A percentile compares a stretch with the other conserved stretches of the same genome.
phyloP scores from a whole-genome alignment of 1,140 invertebrate species.

The Drosophila virilis region DNA sequence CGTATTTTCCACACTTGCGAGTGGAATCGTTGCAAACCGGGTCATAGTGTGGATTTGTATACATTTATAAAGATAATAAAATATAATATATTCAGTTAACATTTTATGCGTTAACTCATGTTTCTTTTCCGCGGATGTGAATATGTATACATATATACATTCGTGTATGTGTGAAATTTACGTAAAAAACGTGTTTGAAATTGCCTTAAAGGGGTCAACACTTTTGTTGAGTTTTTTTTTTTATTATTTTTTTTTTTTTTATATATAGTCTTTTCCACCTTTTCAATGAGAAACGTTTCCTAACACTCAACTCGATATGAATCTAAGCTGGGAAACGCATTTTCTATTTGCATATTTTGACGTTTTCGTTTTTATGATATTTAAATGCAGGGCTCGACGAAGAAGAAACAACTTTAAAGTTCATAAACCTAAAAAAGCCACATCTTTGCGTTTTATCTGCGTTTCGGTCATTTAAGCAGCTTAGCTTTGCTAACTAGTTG shows the following conservation, averaged over 20 bases:
- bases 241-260: slow-evolving; percentile 31
- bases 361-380: slow-evolving; percentile 20
- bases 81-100: background rate
- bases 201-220: slow-evolving; percentile 50
- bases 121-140: background rate
- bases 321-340: slow-evolving; percentile 19
- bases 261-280: slow-evolving; percentile 8
- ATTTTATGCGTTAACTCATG: background rate
- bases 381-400: background rate
- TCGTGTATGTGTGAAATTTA: slow-evolving; percentile 17
- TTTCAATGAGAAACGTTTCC: slow-evolving; percentile 10
- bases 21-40: no score
- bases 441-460: slow-evolving; percentile 6
- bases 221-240: slow-evolving; percentile 25
- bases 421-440: background rate
- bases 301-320: slow-evolving; percentile 4
- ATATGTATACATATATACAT: no score
- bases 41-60: no score
- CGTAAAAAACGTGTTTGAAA: slow-evolving; percentile 49
- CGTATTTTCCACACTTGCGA: no score
- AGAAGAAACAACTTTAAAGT: background rate
- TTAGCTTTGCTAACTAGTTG: background rate
- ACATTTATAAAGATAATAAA: background rate
- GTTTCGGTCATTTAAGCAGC: slow-evolving; percentile 6
- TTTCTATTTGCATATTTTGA: slow-evolving; percentile 20